phyloP scores from a whole-genome alignment of 2,113 vertebrate species.

The Onychostruthus taczanowskii region DNA sequence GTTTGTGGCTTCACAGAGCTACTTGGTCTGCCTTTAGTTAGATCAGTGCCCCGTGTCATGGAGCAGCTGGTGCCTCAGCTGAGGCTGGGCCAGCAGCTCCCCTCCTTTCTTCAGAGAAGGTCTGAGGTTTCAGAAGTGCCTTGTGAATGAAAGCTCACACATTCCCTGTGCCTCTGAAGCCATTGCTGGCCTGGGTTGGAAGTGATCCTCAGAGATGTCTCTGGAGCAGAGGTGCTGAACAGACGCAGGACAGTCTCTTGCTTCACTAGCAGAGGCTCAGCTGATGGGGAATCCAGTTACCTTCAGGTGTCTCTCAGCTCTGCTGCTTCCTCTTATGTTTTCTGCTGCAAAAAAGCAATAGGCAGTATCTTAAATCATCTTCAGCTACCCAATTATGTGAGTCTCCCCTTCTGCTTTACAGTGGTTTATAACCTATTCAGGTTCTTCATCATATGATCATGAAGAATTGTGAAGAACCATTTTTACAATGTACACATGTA shows the following conservation, averaged over 20 bases:
- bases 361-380: not conserved
- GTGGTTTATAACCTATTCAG: not conserved
- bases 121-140: not conserved
- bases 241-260: not conserved
- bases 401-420: not conserved
- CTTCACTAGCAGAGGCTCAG: not conserved
- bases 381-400: not conserved
- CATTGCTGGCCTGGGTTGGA: not conserved
- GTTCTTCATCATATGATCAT: not conserved
- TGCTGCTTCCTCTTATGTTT: not conserved
- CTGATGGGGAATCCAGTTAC: not conserved
- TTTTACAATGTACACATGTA: not conserved
- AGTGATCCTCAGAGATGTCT: not conserved
- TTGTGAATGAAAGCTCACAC: not conserved
- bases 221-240: not conserved
- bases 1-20: not conserved
- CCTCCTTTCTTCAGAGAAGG: not conserved
- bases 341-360: not conserved
- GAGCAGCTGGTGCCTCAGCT: not conserved
- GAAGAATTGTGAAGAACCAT: not conserved
- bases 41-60: not conserved
- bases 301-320: not conserved
- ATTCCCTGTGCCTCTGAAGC: not conserved
- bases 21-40: not conserved
- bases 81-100: not conserved